A percentile compares a stretch with the other conserved stretches of the same genome.
Evolutionary conservation across 2,888 invertebrate species (phyloP).

Genomic region (Adineta ricciae): DNA sequence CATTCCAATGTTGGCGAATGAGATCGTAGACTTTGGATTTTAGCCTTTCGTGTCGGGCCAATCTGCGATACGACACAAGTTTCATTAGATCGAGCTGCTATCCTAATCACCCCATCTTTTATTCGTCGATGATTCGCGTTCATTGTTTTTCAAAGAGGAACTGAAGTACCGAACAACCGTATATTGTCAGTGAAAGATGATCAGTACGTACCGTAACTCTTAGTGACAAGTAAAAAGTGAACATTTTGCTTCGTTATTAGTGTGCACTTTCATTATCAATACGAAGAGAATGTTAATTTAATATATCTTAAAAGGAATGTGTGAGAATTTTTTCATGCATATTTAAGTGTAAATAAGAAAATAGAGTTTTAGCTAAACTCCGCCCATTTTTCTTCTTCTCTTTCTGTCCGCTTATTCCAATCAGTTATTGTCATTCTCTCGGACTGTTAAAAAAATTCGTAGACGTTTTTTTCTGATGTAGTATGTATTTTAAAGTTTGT

Average conservation of each 20-base stretch:
- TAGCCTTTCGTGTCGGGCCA: neutral
- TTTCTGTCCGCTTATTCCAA: neutral
- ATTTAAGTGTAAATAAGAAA: too few species aligned
- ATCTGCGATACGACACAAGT: neutral
- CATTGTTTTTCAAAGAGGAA: too few species aligned
- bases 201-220: neutral
- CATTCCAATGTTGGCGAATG: neutral
- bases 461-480: neutral
- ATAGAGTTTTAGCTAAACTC: neutral
- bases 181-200: neutral
- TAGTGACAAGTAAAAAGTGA: neutral
- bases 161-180: neutral
- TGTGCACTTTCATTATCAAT: too few species aligned
- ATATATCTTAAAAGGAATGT: too few species aligned
- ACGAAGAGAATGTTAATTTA: too few species aligned
- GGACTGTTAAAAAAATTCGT: neutral
- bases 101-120: neutral
- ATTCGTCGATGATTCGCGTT: neutral
- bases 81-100: neutral
- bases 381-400: neutral
- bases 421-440: neutral
- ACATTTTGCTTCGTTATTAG: neutral
- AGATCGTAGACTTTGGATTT: neutral
- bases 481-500: neutral
- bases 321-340: too few species aligned